These are phyloP conservation scores for Sporophila hypoxantha DNA, from an alignment of 2,113 vertebrate species.

Conservation along the genomic window DNA sequence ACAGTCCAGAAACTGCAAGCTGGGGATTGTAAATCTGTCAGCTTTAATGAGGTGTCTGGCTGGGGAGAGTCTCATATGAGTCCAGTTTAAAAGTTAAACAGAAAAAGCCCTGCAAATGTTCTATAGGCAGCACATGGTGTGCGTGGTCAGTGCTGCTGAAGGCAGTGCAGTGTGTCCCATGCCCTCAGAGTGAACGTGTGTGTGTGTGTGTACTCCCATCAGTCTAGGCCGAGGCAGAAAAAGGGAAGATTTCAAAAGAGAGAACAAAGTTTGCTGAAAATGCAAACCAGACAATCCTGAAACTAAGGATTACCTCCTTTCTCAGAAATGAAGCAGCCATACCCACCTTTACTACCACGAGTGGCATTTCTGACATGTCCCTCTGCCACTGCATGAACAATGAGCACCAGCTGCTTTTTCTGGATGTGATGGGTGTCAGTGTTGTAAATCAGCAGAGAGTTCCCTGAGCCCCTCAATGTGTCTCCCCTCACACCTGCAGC, in stretches of 20 bases:
- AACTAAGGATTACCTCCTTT: neutral
- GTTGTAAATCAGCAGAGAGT: neutral
- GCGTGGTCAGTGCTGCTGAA: neutral
- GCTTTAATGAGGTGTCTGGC: conserved; percentile 36
- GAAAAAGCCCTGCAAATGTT: neutral
- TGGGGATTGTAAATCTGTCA: conserved; percentile 32
- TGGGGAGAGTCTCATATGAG: neutral
- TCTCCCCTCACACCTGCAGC: conserved; percentile 10
- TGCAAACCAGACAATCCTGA: neutral
- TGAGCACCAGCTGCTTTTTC: neutral
- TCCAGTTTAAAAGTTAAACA: conserved; percentile 12
- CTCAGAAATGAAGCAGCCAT: neutral
- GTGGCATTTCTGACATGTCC: neutral
- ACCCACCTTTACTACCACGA: neutral
- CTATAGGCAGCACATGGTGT: neutral
- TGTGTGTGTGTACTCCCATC: neutral
- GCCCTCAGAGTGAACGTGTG: neutral
- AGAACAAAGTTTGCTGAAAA: neutral
- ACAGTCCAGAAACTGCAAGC: conserved; percentile 21
- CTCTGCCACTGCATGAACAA: neutral
- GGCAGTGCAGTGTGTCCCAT: neutral
- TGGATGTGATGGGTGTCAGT: neutral
- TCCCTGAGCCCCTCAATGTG: neutral
- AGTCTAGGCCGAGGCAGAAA: neutral
- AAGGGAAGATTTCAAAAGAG: neutral